Evolutionary conservation across 2,888 invertebrate genomes (phyloP), one percentile per base, ranked within the genome.

Genomic region (Timema podura): DNA sequence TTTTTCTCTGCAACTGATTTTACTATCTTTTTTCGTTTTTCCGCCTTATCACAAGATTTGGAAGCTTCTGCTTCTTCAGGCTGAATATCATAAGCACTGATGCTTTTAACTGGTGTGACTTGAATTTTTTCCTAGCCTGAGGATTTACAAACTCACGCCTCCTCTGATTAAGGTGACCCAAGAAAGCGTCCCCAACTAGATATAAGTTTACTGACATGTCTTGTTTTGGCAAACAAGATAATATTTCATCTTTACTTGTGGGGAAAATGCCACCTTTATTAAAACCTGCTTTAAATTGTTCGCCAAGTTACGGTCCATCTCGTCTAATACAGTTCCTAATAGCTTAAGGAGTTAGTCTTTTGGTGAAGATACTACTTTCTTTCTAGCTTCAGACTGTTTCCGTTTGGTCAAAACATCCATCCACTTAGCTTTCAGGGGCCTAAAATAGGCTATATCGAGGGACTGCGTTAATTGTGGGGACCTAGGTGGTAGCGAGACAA

Each of bases 341-440:
- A 15, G 30, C 9, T 5, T 9, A 15, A 47, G 65, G 65, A 65
- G 3, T 51, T 51, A 3, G 51, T 51, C 1, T 51, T 51, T 51
- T 13, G 3, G 51, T 13, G 3, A n/a, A 13, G 1, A 13, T 51
- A 3, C 1, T 13, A 51, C 3, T 51, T 3, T 51, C n/a, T 51
- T 51, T 13, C 51, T 51, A 47, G 10, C 65, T 45, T 13, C 30
- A 15, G 65, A 65, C 13, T 65, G 57, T 70, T 74, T 75, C 74
- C 75, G 75, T 51, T 72, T 64, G 7, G 47, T 65, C 16, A 76
- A 49, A 9, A 75, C 67, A 51, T 49, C 61, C 57, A 72, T 49
- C 78, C 77, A 78, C 9, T 65, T 54, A 46, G 59, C 65, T 65
- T 77, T 77, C 68, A 75, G 73, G 10, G 76, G 76, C 8, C 67